A percentile compares a stretch with the other conserved stretches of the same genome.
These are phyloP conservation scores for Phenganax subtilis DNA, from an alignment of 92 coral and sea anemone species.

Conservation along the genomic window DNA sequence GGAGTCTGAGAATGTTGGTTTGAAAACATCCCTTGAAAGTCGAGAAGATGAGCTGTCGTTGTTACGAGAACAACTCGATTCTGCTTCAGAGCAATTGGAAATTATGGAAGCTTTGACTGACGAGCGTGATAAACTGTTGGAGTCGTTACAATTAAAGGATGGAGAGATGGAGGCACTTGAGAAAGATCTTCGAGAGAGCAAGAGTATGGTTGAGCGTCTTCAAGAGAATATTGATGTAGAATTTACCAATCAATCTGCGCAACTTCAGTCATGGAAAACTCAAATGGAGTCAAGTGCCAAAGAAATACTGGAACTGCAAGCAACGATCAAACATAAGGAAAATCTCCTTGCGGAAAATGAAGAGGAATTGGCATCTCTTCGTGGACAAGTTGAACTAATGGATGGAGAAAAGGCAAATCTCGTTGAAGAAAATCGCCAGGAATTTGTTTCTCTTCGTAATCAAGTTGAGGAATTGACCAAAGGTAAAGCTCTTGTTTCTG, in stretches of 20 bases:
- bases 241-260: background rate
- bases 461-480: background rate
- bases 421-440: background rate
- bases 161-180: background rate
- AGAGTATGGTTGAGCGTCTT: background rate
- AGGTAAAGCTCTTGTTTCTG: slow-evolving; percentile 5
- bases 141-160: background rate
- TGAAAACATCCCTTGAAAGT: slow-evolving; percentile 43
- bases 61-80: slow-evolving; percentile 44
- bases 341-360: background rate
- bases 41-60: slow-evolving; percentile 43
- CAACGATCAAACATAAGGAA: background rate
- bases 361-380: slow-evolving; percentile 1
- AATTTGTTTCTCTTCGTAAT: background rate
- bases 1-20: slow-evolving; percentile 42
- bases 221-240: background rate
- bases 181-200: background rate
- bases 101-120: slow-evolving; percentile 5
- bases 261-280: background rate
- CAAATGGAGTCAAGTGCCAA: background rate
- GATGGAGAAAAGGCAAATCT: background rate
- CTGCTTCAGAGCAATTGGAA: slow-evolving; percentile 30
- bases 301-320: background rate
- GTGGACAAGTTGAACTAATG: background rate
- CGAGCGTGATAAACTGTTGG: slow-evolving; percentile 2